phyloP scores from a whole-genome alignment of 2,888 invertebrate species.

The Venusia cambrica region DNA sequence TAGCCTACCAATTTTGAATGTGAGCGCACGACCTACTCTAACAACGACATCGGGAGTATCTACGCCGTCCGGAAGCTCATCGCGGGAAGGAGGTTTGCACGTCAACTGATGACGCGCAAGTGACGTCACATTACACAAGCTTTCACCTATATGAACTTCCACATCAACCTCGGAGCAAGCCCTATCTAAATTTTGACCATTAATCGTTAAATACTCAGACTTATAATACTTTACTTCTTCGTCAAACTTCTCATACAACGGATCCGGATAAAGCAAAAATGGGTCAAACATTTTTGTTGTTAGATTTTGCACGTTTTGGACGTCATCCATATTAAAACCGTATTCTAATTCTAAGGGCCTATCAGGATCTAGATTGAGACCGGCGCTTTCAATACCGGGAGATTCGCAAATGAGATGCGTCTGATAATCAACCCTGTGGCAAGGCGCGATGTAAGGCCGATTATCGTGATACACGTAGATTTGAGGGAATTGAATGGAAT shows the following conservation, averaged over 20 bases:
- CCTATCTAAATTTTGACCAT: slow-evolving; percentile 94
- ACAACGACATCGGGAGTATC: slow-evolving; percentile 91
- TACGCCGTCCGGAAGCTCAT: slow-evolving; percentile 81
- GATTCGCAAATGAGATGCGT: slow-evolving; percentile 93
- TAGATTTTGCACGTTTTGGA: slow-evolving; percentile 89
- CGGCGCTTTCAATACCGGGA: slow-evolving; percentile 88
- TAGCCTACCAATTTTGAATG: slow-evolving; percentile 92
- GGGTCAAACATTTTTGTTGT: slow-evolving; percentile 84
- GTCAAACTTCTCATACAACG: slow-evolving; percentile 92
- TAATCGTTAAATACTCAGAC: slow-evolving; percentile 97
- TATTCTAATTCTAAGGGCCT: slow-evolving; percentile 92
- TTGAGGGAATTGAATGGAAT: slow-evolving; percentile 94
- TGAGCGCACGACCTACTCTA: slow-evolving; percentile 90
- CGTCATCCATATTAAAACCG: slow-evolving; percentile 98
- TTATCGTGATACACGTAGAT: slow-evolving; percentile 96
- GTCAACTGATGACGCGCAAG: slow-evolving; percentile 95
- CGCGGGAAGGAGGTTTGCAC: slow-evolving; percentile 93
- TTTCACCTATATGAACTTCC: slow-evolving; percentile 92
- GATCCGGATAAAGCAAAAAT: slow-evolving; percentile 95
- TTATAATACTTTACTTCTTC: slow-evolving; percentile 96
- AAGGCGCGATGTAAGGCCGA: slow-evolving; percentile 85
- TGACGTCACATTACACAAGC: slow-evolving; percentile 96
- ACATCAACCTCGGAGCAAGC: slow-evolving; percentile 95
- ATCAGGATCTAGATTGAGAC: slow-evolving; percentile 87
- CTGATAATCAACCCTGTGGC: slow-evolving; percentile 84